Conservation (phyloP, 1,140 invertebrate genomes). For the Halictus rubicundus region DNA sequence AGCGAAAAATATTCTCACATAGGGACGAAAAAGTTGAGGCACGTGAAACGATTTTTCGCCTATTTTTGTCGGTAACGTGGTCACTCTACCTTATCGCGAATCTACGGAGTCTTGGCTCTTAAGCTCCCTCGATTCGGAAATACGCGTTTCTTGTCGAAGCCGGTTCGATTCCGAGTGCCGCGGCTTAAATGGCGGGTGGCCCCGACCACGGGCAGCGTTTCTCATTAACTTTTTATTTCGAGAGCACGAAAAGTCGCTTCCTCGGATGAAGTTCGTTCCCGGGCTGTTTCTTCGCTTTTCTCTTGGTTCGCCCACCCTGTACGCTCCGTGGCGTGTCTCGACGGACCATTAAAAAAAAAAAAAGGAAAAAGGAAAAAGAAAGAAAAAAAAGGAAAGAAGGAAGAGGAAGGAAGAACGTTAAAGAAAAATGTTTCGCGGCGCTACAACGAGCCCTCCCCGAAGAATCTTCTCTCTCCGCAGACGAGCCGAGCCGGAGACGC, state of each 20-base stretch:
- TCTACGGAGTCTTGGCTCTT: too few species aligned
- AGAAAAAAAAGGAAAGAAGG: too few species aligned
- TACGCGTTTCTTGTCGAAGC: slow-evolving; percentile 56
- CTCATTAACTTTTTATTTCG: slow-evolving; percentile 80
- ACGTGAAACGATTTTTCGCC: too few species aligned
- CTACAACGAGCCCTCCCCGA: slow-evolving; percentile 42
- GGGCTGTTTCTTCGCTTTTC: not conserved
- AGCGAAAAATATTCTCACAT: too few species aligned
- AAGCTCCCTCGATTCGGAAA: slow-evolving; percentile 65
- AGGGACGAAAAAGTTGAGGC: too few species aligned
- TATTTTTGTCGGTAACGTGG: too few species aligned
- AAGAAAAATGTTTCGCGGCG: slow-evolving; percentile 47
- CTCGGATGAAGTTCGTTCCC: slow-evolving; percentile 67
- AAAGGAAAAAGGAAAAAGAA: too few species aligned
- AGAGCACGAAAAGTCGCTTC: slow-evolving; percentile 72
- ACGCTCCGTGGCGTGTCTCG: not conserved
- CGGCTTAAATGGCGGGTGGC: slow-evolving; percentile 70
- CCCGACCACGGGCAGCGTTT: slow-evolving; percentile 56
- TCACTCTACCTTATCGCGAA: too few species aligned
- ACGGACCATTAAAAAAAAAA: slow-evolving; percentile 16
- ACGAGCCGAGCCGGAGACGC: not conserved
- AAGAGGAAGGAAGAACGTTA: too few species aligned
- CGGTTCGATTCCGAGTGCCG: slow-evolving; percentile 51
- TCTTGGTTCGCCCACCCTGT: slow-evolving; percentile 11
- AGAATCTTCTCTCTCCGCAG: slow-evolving; percentile 5